Conservation (phyloP, 2,113 vertebrate genomes). For the Ammodytes dubius region DNA sequence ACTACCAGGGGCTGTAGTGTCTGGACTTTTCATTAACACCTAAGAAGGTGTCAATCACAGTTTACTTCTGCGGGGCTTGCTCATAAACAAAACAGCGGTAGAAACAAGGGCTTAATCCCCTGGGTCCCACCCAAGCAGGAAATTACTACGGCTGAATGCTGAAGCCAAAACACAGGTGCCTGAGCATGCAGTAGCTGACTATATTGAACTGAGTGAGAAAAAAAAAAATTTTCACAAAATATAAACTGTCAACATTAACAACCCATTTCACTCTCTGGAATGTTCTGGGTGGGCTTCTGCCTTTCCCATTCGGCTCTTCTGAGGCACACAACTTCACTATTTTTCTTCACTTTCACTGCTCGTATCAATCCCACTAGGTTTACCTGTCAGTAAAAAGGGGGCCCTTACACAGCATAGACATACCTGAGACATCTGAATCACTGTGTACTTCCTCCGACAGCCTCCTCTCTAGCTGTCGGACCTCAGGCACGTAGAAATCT, state of each 20-base stretch:
- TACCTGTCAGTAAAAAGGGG: background rate
- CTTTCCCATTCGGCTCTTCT: background rate
- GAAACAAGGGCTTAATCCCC: constrained; percentile 47
- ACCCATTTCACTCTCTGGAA: background rate
- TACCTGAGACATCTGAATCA: constrained; percentile 89
- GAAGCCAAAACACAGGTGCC: background rate
- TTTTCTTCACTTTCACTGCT: background rate
- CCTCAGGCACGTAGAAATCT: constrained; percentile 95
- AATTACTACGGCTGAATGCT: background rate
- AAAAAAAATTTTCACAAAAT: background rate
- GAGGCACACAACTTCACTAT: background rate
- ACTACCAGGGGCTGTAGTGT: constrained; percentile 59
- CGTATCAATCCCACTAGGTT: background rate
- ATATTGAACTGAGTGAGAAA: background rate
- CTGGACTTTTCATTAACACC: constrained; percentile 81
- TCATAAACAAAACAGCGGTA: constrained; percentile 70
- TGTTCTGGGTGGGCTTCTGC: background rate
- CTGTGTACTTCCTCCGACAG: constrained; percentile 82
- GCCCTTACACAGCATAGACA: background rate
- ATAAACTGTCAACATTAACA: background rate
- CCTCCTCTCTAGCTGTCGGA: constrained; percentile 84
- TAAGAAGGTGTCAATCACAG: constrained; percentile 73
- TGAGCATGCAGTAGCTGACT: background rate
- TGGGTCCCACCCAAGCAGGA: constrained; percentile 6
- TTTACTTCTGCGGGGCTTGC: constrained; percentile 34